Base-by-base conservation (phyloP, 2,888 invertebrate species). In the Trichopria drosophilae region DNA sequence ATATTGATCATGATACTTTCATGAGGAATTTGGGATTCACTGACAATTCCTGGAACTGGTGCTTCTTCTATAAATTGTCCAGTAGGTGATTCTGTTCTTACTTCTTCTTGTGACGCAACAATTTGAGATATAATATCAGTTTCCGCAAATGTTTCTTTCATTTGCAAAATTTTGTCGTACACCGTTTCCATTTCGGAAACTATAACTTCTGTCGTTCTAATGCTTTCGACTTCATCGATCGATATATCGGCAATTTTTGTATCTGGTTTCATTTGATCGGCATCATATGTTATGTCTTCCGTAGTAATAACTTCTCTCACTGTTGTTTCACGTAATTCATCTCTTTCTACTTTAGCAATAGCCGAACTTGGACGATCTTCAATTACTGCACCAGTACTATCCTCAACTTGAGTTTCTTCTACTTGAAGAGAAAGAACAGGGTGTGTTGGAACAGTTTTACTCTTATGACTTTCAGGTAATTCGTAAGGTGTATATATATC, bases 391-490 rank as follows among this genome's bases (percentile, higher is more conserved):
- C 77, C 78, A 22, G 80, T 73, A 60, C 78, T 77, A 43, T 74
- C 75, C 48, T 78, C 73, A 2, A 73, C 63, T 23, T 70, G 67
- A 2, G 72, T 77, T 68, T 77, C 77, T 58, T 73, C 73, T 15
- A 80, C 77, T 53, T 82, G 72, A 36, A 82, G 75, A 1, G 82
- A 81, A 31, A 81, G 76, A 1, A 84, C 68, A 2, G 80, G 73
- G 59, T 78, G 78, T 3, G 78, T 72, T 4, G 80, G 76, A 6
- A 77, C 73, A 18, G 73, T 51, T 73, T 81, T 82, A 4, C 79
- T 77, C 61, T 72, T 78, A 53, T 81, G 80, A 32, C 74, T 72
- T 59, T 82, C 82, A 3, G 81, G 82, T 43, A 79, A 63, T 54
- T 80, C 80, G 51, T 78, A 77, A n/a, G 77, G 55, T 18, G 69